A percentile compares a stretch with the other conserved stretches of the same genome.
phyloP scores from a whole-genome alignment of 2,797 vertebrate genomes.

The Bradypus variegatus region DNA sequence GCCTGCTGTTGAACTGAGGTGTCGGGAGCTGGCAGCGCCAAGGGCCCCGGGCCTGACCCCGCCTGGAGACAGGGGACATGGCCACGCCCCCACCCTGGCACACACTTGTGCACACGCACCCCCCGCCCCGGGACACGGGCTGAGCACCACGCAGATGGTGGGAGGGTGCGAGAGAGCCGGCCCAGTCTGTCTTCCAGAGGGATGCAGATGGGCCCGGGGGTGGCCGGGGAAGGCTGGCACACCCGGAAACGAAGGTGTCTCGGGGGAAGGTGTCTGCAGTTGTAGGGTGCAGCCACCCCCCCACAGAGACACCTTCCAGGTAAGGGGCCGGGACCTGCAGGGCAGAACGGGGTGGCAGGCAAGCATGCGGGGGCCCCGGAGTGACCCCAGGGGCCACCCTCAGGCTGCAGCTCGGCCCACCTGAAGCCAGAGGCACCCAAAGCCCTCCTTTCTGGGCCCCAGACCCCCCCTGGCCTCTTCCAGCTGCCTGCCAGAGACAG shows the following conservation, averaged over 20 bases:
- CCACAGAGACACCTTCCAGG: background rate
- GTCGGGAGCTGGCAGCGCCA: background rate
- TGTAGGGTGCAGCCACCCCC: background rate
- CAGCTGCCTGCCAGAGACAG: background rate
- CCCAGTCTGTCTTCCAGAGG: conserved; percentile 58
- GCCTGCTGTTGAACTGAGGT: background rate
- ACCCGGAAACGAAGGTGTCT: conserved; percentile 57
- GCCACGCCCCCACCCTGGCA: background rate
- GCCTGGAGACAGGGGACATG: background rate
- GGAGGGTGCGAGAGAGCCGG: conserved; percentile 44
- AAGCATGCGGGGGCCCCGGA: background rate
- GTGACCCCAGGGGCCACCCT: background rate
- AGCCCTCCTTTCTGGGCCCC: background rate
- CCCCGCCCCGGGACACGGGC: background rate
- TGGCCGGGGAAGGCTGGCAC: conserved; percentile 46
- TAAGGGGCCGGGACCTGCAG: background rate
- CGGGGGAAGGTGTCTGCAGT: background rate
- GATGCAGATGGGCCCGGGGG: conserved; percentile 64
- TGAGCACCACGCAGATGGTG: conserved; percentile 40
- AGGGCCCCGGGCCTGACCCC: background rate
- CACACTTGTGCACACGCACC: conserved; percentile 25
- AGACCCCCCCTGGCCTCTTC: background rate
- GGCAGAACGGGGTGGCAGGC: background rate
- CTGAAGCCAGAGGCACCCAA: background rate
- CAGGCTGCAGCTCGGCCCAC: background rate